Base-by-base conservation (phyloP, 2,888 invertebrate species). In the Orthosia cruda region DNA sequence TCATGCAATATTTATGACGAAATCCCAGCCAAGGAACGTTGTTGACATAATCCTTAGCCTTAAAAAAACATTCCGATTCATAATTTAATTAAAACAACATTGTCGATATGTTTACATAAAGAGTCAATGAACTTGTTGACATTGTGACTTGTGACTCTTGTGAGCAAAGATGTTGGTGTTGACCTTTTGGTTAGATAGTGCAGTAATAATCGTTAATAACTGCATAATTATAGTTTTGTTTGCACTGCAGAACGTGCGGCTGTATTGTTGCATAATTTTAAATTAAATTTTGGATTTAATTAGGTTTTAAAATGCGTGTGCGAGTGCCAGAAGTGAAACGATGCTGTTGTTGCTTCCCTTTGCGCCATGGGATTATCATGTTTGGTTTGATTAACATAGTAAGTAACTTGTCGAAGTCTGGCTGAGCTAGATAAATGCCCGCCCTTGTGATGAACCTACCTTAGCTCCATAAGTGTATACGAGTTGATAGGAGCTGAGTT, bases 341-440 rank as follows among this genome's bases (percentile, higher is more conserved):
- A 82, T 96, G 96, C 78, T 96, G 96, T 80, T 96, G 92, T 80
- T 96, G 95, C 84, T 87, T 96, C 49, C 94, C 96, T 20, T 83
- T 96, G 61, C 93, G 96, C 0, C 92, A 92, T 62, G 96, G 96
- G 9, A 96, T 96, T 75, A 92, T 96, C 77, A 83, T 95, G 65
- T 95, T 96, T 89, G 96, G 94, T 71, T 91, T 94, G 68, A 87
- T 96, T 73, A 96, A 96, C 80, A 92, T 96, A 67, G 96, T 96
- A 91, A 95, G 95, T 61, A 40, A 40, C 1, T 40, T 40, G 7
- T 9, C 40, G 40, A 40, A 40, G 40, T 40, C 40, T 40, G 40
- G 9, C 40, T 40, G 40, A 4, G 1, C 40, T 40, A 40, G 40
- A 40, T 40, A 40, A 40, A 40, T 40, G 40, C 40, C 40, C 40